These are phyloP conservation scores for Thalassoma bifasciatum DNA, from an alignment of 2,113 vertebrate species.

Conservation along the genomic window DNA sequence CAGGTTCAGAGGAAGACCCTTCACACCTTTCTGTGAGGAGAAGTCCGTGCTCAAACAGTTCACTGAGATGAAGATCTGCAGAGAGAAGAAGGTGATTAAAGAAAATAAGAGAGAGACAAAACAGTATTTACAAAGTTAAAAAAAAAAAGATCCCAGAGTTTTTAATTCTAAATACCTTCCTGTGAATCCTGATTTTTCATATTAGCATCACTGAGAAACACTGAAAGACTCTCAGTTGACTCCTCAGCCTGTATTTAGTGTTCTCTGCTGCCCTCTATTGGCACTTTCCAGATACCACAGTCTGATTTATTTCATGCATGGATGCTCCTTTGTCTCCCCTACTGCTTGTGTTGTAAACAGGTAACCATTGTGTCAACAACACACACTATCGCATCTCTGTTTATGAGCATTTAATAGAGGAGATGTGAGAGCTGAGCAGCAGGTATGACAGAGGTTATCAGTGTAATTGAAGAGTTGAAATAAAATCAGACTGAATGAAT, in stretches of 20 bases:
- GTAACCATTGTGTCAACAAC: slow-evolving; percentile 48
- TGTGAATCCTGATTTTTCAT: not conserved
- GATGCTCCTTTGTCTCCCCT: slow-evolving; percentile 24
- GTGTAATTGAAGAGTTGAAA: no score
- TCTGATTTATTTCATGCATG: not conserved
- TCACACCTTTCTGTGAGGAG: slow-evolving; percentile 99
- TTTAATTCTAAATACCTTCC: not conserved
- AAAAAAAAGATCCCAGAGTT: no score
- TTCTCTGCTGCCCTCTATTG: slow-evolving; percentile 71
- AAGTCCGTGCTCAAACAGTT: slow-evolving; percentile 99
- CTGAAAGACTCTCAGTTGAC: not conserved
- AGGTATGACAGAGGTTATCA: no score
- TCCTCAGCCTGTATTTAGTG: slow-evolving; percentile 1
- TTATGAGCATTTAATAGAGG: no score
- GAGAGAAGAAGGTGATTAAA: not conserved
- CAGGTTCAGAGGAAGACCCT: slow-evolving; percentile 95
- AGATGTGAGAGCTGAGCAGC: no score
- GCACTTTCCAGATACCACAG: slow-evolving; percentile 27
- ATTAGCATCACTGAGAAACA: not conserved
- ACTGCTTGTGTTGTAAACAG: slow-evolving; percentile 19
- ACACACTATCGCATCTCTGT: not conserved
- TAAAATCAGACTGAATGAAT: no score
- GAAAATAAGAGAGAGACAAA: not conserved
- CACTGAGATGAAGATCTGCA: slow-evolving; percentile 98
- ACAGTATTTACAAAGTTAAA: not conserved